These are phyloP conservation scores for Odocoileus virginianus DNA, from an alignment of 2,113 vertebrate species.

Conservation along the genomic window DNA sequence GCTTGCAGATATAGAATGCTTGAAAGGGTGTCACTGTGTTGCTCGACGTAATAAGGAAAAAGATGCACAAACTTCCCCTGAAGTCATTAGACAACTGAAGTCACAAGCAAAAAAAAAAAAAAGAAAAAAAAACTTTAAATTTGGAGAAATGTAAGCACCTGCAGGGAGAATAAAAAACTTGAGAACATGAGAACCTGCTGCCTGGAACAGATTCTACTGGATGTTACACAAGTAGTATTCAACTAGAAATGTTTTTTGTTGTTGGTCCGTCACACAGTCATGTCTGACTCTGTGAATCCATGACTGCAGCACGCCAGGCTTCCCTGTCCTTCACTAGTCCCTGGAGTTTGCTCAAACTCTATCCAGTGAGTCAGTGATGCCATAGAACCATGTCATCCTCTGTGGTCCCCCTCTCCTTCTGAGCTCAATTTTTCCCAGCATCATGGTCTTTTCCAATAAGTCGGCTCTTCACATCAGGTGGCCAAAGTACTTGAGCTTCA, in stretches of 20 bases:
- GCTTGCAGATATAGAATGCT: background rate
- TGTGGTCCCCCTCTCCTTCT: background rate
- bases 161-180: background rate
- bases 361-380: background rate
- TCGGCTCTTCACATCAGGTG: fast-evolving
- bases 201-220: too few relatives aligned
- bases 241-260: background rate
- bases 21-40: too few relatives aligned
- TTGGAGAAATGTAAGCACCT: too few relatives aligned
- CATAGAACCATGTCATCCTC: background rate
- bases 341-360: background rate
- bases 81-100: background rate
- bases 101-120: background rate
- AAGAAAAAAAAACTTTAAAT: background rate
- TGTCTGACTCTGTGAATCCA: background rate
- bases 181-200: too few relatives aligned
- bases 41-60: background rate
- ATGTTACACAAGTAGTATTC: background rate
- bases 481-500: background rate
- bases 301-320: background rate
- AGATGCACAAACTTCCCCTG: background rate
- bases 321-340: background rate
- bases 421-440: background rate
- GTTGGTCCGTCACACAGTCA: background rate
- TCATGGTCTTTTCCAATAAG: background rate